Conservation (phyloP, 2,888 invertebrate species). For the Pachliopta kotzebuea region DNA sequence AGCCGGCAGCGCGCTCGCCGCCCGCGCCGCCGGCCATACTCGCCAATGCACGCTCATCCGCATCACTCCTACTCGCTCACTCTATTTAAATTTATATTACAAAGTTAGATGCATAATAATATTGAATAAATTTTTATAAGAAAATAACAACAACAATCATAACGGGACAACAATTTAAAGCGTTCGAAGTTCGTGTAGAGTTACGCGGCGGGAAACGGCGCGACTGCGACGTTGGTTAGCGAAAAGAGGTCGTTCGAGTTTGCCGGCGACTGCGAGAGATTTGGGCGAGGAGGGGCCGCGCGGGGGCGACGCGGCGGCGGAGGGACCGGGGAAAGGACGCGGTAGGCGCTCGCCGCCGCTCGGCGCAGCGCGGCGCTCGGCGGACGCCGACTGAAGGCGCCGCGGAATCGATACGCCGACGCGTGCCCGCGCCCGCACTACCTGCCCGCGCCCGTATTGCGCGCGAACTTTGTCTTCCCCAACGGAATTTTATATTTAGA, state of each 20-base stretch:
- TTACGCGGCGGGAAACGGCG: slow-evolving; percentile 71
- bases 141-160: slow-evolving; percentile 11
- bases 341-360: slow-evolving; percentile 64
- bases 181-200: slow-evolving; percentile 58
- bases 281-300: slow-evolving; percentile 42
- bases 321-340: slow-evolving; percentile 42
- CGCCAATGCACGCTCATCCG: slow-evolving; percentile 54
- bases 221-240: slow-evolving; percentile 75
- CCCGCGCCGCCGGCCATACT: slow-evolving; percentile 48
- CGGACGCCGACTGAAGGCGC: slow-evolving; percentile 78
- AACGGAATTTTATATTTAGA: slow-evolving; percentile 79
- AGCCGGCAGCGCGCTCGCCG: slow-evolving; percentile 55
- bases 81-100: slow-evolving; percentile 19
- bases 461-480: slow-evolving; percentile 80
- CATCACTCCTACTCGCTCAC: slow-evolving; percentile 43
- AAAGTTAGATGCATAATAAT: slow-evolving; percentile 9
- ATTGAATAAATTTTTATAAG: slow-evolving; percentile 5
- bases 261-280: slow-evolving; percentile 71
- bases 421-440: slow-evolving; percentile 59
- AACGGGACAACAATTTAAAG: slow-evolving; percentile 9
- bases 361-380: slow-evolving; percentile 79
- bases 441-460: slow-evolving; percentile 74
- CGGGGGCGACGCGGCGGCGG: slow-evolving; percentile 45
- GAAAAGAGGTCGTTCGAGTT: slow-evolving; percentile 78
- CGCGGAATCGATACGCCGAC: slow-evolving; percentile 75